phyloP scores from a whole-genome alignment of 1,140 invertebrate genomes.

The Tetragnatha versicolor region DNA sequence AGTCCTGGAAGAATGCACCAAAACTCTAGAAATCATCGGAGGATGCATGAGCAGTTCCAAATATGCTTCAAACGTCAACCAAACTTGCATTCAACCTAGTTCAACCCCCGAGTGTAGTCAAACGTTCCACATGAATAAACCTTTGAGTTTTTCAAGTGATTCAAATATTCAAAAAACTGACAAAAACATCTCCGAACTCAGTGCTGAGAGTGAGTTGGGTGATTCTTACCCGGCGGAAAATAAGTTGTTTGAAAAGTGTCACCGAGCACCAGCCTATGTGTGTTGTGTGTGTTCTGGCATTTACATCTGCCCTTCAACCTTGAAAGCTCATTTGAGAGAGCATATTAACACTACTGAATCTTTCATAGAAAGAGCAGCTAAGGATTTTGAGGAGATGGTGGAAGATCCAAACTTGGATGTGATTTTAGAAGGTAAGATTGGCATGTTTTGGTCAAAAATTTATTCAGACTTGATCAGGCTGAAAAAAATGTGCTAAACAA shows the following conservation, averaged over 20 bases:
- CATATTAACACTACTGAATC: constrained; percentile 20
- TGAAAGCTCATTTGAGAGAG: constrained; percentile 62
- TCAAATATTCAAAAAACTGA: not conserved
- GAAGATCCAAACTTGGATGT: not conserved
- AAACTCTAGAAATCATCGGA: constrained; percentile 14
- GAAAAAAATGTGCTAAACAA: too few species aligned
- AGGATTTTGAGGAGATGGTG: not conserved
- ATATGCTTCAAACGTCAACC: not conserved
- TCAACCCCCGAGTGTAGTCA: not conserved
- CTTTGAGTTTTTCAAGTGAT: not conserved
- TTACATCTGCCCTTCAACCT: constrained; percentile 60
- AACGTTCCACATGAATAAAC: not conserved
- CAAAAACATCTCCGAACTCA: not conserved
- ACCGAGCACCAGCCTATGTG: constrained; percentile 58
- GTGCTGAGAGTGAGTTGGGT: not conserved
- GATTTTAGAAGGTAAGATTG: constrained; percentile 23
- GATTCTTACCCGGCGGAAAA: constrained; percentile 27
- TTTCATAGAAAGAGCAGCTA: not conserved
- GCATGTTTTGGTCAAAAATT: too few species aligned
- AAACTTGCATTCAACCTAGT: not conserved
- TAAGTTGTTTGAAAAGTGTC: constrained; percentile 55
- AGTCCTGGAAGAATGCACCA: constrained; percentile 9
- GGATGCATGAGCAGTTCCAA: constrained; percentile 24
- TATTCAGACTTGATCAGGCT: too few species aligned
- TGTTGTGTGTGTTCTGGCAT: constrained; percentile 57